A percentile compares a stretch with the other conserved stretches of the same genome.
Evolutionary conservation across 2,888 invertebrate genomes (phyloP).

Genomic region (Macropis europaea): DNA sequence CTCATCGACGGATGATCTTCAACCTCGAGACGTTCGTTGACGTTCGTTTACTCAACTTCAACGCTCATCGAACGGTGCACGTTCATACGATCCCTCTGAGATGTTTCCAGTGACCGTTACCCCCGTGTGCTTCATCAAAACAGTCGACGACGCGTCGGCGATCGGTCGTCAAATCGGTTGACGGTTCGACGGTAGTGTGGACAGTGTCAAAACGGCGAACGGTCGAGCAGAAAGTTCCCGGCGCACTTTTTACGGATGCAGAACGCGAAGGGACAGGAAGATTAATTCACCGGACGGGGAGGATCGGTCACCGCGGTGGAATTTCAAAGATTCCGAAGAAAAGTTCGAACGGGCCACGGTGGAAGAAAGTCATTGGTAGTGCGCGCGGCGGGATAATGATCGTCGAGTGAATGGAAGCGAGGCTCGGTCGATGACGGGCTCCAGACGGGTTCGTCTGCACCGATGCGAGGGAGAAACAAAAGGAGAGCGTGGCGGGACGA

Average conservation of each 20-base stretch:
- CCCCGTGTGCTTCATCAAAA: too few relatives aligned
- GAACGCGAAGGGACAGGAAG: slow-evolving; percentile 13
- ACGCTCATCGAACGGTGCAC: not conserved
- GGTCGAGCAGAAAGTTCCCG: not conserved
- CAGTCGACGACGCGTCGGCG: not conserved
- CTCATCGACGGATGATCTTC: not conserved
- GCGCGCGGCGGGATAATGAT: slow-evolving; percentile 32
- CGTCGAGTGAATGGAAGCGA: slow-evolving; percentile 34
- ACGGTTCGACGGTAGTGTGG: not conserved
- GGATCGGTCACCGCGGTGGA: slow-evolving; percentile 26
- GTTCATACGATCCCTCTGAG: not conserved
- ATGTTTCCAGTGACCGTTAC: not conserved
- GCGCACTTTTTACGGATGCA: slow-evolving; percentile 11
- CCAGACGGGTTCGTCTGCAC: slow-evolving; percentile 44
- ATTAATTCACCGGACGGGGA: slow-evolving; percentile 19
- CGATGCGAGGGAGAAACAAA: slow-evolving; percentile 49
- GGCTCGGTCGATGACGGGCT: slow-evolving; percentile 36
- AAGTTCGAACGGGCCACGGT: not conserved
- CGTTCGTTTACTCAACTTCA: not conserved
- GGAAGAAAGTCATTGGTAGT: slow-evolving; percentile 38
- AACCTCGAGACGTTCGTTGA: not conserved
- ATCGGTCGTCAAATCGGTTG: not conserved
- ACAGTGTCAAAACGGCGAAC: not conserved
- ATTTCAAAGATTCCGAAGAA: slow-evolving; percentile 26
- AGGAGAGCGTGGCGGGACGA: slow-evolving; percentile 59